Evolutionary conservation across 2,113 vertebrate genomes (phyloP).

Genomic region (Donacobius atricapilla): DNA sequence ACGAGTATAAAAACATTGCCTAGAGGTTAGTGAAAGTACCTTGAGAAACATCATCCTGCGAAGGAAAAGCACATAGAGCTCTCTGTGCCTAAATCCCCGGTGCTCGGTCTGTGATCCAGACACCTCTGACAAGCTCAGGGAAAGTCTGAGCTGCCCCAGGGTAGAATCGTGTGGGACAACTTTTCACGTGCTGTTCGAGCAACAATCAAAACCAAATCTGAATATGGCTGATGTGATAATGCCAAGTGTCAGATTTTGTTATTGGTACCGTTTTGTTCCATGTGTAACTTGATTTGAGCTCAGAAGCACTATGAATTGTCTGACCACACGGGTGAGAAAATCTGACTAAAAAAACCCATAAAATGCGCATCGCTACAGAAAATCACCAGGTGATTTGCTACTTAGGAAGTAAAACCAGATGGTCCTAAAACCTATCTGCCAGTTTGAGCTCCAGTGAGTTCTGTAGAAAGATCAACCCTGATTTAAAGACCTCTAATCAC

Average conservation of each 20-base stretch:
- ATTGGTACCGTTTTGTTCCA: neutral
- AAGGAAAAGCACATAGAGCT: neutral
- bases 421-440: neutral
- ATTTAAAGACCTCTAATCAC: neutral
- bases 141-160: neutral
- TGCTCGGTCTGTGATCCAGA: neutral
- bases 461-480: neutral
- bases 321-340: neutral
- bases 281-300: neutral
- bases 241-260: neutral
- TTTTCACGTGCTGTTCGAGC: neutral
- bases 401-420: neutral
- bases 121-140: neutral
- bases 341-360: neutral
- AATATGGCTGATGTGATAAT: neutral
- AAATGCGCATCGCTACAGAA: neutral
- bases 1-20: neutral
- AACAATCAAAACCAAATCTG: neutral
- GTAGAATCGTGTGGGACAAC: neutral
- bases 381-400: neutral
- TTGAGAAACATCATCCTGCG: neutral
- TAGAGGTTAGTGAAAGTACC: neutral
- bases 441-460: neutral
- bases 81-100: neutral
- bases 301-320: neutral